Conservation (phyloP, 2,888 invertebrate genomes). For the Scaeva pyrastri region DNA sequence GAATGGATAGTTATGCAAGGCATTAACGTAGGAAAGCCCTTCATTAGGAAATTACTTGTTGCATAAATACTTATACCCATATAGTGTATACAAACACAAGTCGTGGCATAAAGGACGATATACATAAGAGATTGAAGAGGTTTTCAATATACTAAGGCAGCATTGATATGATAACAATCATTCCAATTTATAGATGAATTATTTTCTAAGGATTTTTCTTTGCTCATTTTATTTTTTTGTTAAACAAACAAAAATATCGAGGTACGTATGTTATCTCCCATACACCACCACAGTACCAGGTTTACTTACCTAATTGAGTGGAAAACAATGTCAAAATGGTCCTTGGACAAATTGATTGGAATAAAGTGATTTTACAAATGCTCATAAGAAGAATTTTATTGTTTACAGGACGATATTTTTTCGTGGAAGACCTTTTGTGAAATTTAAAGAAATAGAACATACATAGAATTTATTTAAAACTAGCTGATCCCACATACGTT, state of each 20-base stretch:
- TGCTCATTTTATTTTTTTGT: conserved; percentile 6
- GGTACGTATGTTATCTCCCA: too few relatives aligned
- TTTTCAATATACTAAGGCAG: neutral
- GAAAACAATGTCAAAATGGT: too few relatives aligned
- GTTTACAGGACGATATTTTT: too few relatives aligned
- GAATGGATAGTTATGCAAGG: conserved; percentile 14
- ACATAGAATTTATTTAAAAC: too few relatives aligned
- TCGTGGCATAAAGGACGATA: too few relatives aligned
- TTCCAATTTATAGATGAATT: conserved; percentile 18
- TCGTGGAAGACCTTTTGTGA: too few relatives aligned
- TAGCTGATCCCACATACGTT: too few relatives aligned
- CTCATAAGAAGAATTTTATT: too few relatives aligned
- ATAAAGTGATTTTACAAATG: too few relatives aligned
- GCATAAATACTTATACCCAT: conserved; percentile 8
- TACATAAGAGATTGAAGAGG: neutral
- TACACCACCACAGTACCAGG: neutral
- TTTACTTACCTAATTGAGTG: too few relatives aligned
- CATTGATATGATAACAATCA: conserved; percentile 16
- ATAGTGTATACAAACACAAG: neutral
- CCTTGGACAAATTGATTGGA: too few relatives aligned
- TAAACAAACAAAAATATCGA: neutral
- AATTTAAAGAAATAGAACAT: too few relatives aligned
- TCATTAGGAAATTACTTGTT: conserved; percentile 48
- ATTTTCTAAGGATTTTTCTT: conserved; percentile 4
- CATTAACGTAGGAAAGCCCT: conserved; percentile 23